Percentiles rank a stretch among this genome's conserved stretches.
phyloP scores from a whole-genome alignment of 2,113 vertebrate species.

The Lynx canadensis region DNA sequence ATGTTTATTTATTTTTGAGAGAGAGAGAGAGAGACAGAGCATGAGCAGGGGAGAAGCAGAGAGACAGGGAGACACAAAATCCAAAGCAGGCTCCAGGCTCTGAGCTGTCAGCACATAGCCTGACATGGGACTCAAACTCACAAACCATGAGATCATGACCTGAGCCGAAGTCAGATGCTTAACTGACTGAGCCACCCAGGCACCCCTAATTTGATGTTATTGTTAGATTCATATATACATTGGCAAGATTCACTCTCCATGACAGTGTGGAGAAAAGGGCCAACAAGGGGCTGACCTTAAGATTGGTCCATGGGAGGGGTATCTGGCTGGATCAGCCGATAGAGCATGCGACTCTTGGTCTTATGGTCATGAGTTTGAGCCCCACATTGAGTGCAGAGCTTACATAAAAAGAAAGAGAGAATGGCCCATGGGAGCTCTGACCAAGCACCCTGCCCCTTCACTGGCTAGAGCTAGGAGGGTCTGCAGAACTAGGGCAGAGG shows the following conservation, averaged over 20 bases:
- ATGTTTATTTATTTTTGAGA: no score
- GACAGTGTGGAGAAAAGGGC: not conserved
- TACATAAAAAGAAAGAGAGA: not conserved
- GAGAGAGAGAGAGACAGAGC: no score
- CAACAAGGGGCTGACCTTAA: not conserved
- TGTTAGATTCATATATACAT: not conserved
- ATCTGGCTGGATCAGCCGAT: not conserved
- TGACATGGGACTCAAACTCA: no score
- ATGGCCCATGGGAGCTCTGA: not conserved
- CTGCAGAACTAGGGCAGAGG: not conserved
- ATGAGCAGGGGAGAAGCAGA: no score
- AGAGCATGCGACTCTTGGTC: not conserved
- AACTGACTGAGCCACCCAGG: no score
- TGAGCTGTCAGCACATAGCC: no score
- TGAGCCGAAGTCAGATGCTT: no score
- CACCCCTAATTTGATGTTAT: not conserved
- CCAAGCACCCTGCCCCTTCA: not conserved
- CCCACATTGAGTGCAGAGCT: not conserved
- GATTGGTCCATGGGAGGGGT: not conserved
- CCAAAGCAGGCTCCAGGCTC: no score
- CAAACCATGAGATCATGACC: no score
- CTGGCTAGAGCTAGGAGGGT: not conserved
- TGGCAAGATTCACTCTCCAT: not conserved
- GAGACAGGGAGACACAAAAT: no score
- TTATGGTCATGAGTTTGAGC: not conserved